Percentiles rank a stretch among this genome's conserved stretches.
phyloP scores from a whole-genome alignment of 2,888 invertebrate genomes.

The Isoperla grammatica region DNA sequence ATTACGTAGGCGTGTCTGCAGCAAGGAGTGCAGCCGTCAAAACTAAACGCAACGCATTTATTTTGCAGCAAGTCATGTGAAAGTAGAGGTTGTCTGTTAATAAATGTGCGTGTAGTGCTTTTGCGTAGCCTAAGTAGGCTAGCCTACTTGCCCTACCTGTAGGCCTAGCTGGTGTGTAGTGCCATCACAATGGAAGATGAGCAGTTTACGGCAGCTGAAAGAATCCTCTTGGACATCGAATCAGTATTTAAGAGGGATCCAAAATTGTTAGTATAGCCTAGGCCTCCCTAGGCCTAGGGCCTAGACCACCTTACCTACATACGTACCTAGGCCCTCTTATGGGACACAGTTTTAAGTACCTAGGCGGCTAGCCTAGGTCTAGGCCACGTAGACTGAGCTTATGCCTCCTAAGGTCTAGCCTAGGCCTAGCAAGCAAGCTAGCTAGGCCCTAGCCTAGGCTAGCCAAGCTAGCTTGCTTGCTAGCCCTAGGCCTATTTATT shows the following conservation, averaged over 20 bases:
- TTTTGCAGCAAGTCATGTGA: too few relatives aligned
- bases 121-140: too few relatives aligned
- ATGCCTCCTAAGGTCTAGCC: neutral
- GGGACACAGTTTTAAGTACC: conserved; percentile 23
- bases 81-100: too few relatives aligned
- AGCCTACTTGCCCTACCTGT: too few relatives aligned
- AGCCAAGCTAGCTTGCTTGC: neutral
- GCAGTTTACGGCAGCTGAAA: conserved; percentile 68
- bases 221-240: conserved; percentile 73
- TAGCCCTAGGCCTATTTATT: too few relatives aligned
- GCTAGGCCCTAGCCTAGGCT: neutral
- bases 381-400: neutral
- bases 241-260: conserved; percentile 66
- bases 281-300: neutral
- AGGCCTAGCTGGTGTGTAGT: too few relatives aligned
- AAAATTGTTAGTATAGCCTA: conserved; percentile 61
- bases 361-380: conserved; percentile 30
- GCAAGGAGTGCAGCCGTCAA: too few relatives aligned
- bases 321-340: neutral
- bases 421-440: neutral
- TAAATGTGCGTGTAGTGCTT: too few relatives aligned
- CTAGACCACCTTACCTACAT: too few relatives aligned
- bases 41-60: too few relatives aligned
- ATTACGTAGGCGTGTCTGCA: too few relatives aligned
- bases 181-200: conserved; percentile 55